Evolutionary conservation across 2,797 vertebrate genomes (phyloP).

Genomic region (Amniataba percoides): DNA sequence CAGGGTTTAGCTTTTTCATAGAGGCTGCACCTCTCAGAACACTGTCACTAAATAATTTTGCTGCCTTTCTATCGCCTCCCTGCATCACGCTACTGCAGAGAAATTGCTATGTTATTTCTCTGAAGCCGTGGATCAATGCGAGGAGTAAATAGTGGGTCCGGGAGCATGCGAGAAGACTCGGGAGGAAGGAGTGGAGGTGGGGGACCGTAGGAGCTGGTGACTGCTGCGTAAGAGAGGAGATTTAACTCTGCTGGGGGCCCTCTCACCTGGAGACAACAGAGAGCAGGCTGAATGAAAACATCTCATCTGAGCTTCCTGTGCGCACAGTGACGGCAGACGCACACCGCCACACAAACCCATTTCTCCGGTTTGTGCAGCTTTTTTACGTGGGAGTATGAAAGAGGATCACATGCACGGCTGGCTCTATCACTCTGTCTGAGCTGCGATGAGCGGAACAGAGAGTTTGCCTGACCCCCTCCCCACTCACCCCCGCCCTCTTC

Average conservation of each 20-base stretch:
- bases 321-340: constrained; percentile 40
- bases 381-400: constrained; percentile 63
- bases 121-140: constrained; percentile 57
- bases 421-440: constrained; percentile 62
- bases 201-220: constrained; percentile 40
- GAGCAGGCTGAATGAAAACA: constrained; percentile 63
- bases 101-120: constrained; percentile 45
- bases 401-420: constrained; percentile 60
- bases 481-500: background rate
- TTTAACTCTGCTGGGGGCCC: constrained; percentile 57
- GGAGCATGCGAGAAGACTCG: constrained; percentile 47
- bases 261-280: constrained; percentile 76
- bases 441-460: constrained; percentile 68
- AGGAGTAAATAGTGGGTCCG: constrained; percentile 55
- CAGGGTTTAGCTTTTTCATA: constrained; percentile 34
- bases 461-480: constrained; percentile 27
- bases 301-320: constrained; percentile 17
- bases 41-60: constrained; percentile 39
- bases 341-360: constrained; percentile 52
- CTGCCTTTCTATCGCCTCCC: constrained; percentile 23
- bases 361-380: constrained; percentile 58
- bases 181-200: constrained; percentile 39
- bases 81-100: constrained; percentile 66
- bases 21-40: constrained; percentile 21
- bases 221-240: constrained; percentile 59